Base-by-base conservation (phyloP, 2,888 invertebrate species). In the Parnassius apollo region DNA sequence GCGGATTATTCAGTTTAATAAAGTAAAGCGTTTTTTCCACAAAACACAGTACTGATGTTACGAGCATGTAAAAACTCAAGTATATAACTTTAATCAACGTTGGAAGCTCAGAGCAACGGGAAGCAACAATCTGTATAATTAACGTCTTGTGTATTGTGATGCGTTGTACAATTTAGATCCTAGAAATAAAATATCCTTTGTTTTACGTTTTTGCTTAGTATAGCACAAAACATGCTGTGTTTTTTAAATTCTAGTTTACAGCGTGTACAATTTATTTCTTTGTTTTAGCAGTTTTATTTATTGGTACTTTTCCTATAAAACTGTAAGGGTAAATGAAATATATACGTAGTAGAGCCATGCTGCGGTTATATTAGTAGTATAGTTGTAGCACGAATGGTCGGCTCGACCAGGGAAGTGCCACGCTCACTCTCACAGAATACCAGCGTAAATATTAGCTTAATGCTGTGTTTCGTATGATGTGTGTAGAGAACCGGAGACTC, bases 41-140 rank as follows among this genome's bases (percentile, higher is more conserved):
- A 35, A 35, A 35, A 35, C 35, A 35, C 35, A 35, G 35, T 35
- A 35, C 35, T 35, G 35, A 35, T 35, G 35, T 49, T 49, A 49
- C 49, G 13, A 49, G 49, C 7, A 8, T 49, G 8, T 49, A 49
- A 49, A 49, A 13, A 49, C 13, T 35, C 35, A 7, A 35, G 4
- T 35, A 35, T 35, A 42, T 49, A 42, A 50, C 46, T 57, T 46
- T 22, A 57, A 57, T 61, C 52, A 42, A 46, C 42, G 35, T 7
- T 35, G 35, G 35, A 46, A 2, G 42, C 7, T 46, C 57, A 13
- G 51, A 18, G 48, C 7, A 35, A 35, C 35, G 35, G 35, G 35
- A 50, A 62, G 49, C 58, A 58, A 50, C 62, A 44, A 62, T 54
- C 62, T 58, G 58, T 54, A 45, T 59, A 54, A 62, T 62, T 59